phyloP scores from a whole-genome alignment of 2,888 invertebrate genomes.

The Elysia crispata region DNA sequence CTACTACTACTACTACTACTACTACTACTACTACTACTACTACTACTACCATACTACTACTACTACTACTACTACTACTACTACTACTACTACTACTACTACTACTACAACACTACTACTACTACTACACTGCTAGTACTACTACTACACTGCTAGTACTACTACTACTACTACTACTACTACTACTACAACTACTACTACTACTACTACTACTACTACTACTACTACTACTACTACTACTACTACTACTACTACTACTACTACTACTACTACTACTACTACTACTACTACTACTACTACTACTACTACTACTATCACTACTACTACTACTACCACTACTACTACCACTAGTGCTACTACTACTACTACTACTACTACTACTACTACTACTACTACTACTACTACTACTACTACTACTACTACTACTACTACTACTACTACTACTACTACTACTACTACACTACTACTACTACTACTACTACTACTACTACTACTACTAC shows the following conservation, averaged over 20 bases:
- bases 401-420: conserved; percentile 4
- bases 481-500: conserved; percentile 4
- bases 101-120: too few species aligned
- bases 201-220: conserved; percentile 9
- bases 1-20: too few species aligned
- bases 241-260: conserved; percentile 9
- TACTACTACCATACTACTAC: too few species aligned
- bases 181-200: conserved; percentile 4
- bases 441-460: too few species aligned
- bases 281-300: neutral
- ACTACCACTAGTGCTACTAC: too few species aligned
- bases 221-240: conserved; percentile 9
- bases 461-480: conserved; percentile 9
- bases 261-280: conserved; percentile 9
- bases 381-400: conserved; percentile 1
- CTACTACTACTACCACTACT: neutral
- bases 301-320: conserved; percentile 9
- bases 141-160: too few species aligned
- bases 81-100: too few species aligned
- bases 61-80: too few species aligned
- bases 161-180: too few species aligned
- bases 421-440: conserved; percentile 9
- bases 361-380: conserved; percentile 9
- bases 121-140: too few species aligned
- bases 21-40: too few species aligned